Base-by-base conservation (phyloP, 2,113 vertebrate genomes). In the Nyctereutes procyonoides region DNA sequence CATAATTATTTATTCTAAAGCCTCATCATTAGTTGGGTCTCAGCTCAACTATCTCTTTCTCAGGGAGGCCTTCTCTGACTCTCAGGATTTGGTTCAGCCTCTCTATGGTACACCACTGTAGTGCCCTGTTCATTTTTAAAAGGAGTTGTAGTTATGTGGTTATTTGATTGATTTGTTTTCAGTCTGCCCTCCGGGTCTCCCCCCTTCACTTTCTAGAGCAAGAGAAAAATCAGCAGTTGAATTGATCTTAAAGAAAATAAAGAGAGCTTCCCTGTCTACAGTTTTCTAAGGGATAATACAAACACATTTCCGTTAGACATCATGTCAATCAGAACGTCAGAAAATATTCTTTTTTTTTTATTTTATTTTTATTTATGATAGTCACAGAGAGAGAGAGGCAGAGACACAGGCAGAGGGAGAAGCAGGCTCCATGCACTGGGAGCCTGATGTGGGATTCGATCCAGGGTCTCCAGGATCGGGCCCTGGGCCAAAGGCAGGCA, bases 201-300 rank as follows among this genome's bases (percentile, higher is more conserved):
- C 69, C 51, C 62, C 20, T 9, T 93, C 20, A 32, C 35, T 71
- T 10, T 58, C 63, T 69, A 93, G 15, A 88, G 28, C 53, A 63
- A 91, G 60, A 95, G 43, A 84, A 55, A 93, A 8, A 32, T 63
- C 26, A 60, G 3, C 12, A 93, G 16, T 53, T 67, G 51, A 95
- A 73, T 24, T 53, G 4, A 30, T 74, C 35, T 91, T 85, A 55
- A 83, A 71, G 24, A 94, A 89, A 84, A 97, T 32, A 65, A 53
- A 88, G 19, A 84, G 30, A 30, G 17, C 26, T 32, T 96, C 16
- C 16, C 69, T 7, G 2, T 81, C 71, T 81, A 74, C 8, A 30
- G 26, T 32, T 85, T 84, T 90, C 67, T 88, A 87, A 96, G 67
- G 48, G 38, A 93, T 91, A 82, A 92, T 69, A 51, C 30, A 92